Percentiles rank a stretch among this genome's conserved stretches.
These are phyloP conservation scores for Eupithecia dodoneata DNA, from an alignment of 2,888 invertebrate species.

Conservation along the genomic window DNA sequence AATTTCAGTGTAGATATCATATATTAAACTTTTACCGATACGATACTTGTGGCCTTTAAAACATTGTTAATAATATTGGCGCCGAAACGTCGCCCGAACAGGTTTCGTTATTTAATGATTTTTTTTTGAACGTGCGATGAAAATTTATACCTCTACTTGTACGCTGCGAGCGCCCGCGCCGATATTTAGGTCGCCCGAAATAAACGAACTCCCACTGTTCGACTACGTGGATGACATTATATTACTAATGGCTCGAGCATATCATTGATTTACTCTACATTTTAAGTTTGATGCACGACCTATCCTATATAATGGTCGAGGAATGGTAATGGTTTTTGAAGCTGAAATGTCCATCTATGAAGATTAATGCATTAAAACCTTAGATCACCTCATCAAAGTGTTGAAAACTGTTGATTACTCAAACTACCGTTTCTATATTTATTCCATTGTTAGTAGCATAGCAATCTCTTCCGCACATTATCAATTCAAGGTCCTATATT, in stretches of 20 bases:
- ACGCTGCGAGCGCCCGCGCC: constrained; percentile 56
- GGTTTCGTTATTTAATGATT: constrained; percentile 36
- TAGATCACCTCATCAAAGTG: too few species aligned
- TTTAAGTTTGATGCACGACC: neutral
- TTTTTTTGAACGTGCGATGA: constrained; percentile 46
- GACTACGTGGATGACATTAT: constrained; percentile 41
- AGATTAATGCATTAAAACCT: neutral
- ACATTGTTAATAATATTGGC: constrained; percentile 32
- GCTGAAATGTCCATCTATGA: neutral
- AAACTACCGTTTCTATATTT: too few species aligned
- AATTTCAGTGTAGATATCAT: constrained; percentile 11
- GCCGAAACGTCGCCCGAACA: constrained; percentile 36
- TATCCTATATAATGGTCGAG: neutral
- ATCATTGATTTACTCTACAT: constrained; percentile 3
- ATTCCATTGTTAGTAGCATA: too few species aligned
- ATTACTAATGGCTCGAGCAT: constrained; percentile 19
- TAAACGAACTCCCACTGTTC: constrained; percentile 67
- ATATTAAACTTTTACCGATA: constrained; percentile 25
- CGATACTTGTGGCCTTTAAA: constrained; percentile 30
- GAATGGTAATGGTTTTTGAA: neutral
- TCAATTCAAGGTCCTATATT: constrained; percentile 50
- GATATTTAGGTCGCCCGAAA: constrained; percentile 82
- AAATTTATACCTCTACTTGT: constrained; percentile 54
- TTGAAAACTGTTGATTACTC: too few species aligned
- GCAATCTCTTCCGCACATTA: constrained; percentile 39